Base-by-base conservation (phyloP, 2,797 vertebrate genomes). In the Novumbra hubbsi region DNA sequence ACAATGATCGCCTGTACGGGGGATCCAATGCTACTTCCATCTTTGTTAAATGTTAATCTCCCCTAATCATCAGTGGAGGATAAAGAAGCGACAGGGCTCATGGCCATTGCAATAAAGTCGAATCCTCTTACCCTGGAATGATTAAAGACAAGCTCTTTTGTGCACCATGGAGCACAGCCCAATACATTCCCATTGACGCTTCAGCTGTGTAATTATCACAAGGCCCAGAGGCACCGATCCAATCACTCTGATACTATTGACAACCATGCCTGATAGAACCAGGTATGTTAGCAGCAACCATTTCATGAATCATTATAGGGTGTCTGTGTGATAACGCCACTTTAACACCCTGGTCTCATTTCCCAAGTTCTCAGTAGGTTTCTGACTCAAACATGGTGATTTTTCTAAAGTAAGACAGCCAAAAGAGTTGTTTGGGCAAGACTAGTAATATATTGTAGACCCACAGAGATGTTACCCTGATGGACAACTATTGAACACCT, bases 161-260 rank as follows among this genome's bases (percentile, higher is more conserved):
- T 91, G 86, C 88, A 83, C 87, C 50, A 71, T 81, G 71, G 77
- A 87, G 86, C 76, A 60, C 78, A 85, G 80, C 81, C 87, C 85
- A 80, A 90, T 91, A 90, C 87, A 89, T 92, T 88, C 84, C 86
- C 81, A 91, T 88, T 87, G 89, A 91, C 88, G 90, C 78, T 81
- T 75, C 32, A 66, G 72, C 81, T 52, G 86, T 88, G 89, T 90
- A 92, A 91, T 92, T 90, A 92, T 90, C 91, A 89, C 82, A 85
- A 84, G 83, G 84, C 84, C 86, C 73, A 0, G 82, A 89, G 88
- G 88, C 88, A 85, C 81, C 89, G 87, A 90, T 92, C 90, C 90
- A 89, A 92, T 92, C 88, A 73, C 84, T 77, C 84, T 5, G 11
- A 38, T 71, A 72, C 78, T 89, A 92, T 90, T 87, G 89, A 92